Percentiles rank a stretch among this genome's conserved stretches.
Conservation (phyloP, 2,113 vertebrate genomes). For the Prolemur simus region DNA sequence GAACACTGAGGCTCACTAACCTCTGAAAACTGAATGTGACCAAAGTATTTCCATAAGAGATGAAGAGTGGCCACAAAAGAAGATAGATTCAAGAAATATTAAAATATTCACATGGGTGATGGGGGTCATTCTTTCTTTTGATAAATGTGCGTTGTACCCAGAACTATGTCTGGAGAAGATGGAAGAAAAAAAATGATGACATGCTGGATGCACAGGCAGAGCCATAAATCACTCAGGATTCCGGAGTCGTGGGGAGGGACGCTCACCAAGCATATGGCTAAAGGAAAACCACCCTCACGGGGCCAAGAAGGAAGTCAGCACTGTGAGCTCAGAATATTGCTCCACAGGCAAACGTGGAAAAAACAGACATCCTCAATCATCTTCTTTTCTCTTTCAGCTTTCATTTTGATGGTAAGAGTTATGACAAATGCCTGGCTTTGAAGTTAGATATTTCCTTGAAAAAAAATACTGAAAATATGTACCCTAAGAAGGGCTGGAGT, state of each 20-base stretch:
- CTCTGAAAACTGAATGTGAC: neutral
- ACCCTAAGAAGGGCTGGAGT: neutral
- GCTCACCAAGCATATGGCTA: neutral
- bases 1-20: neutral
- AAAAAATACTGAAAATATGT: neutral
- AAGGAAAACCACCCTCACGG: neutral
- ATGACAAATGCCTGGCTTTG: neutral
- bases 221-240: neutral
- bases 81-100: neutral
- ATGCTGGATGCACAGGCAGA: neutral
- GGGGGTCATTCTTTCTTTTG: neutral
- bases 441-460: conserved; percentile 17
- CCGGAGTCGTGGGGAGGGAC: neutral
- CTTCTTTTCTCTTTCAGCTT: neutral
- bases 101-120: neutral
- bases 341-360: neutral
- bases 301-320: neutral
- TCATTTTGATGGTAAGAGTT: neutral
- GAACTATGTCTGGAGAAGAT: neutral
- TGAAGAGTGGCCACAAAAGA: neutral
- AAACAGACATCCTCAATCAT: neutral
- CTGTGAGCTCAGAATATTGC: neutral
- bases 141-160: conserved; percentile 42
- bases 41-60: neutral
- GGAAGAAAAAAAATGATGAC: neutral